phyloP scores from a whole-genome alignment of 1,140 invertebrate species.

The Latrodectus geometricus region DNA sequence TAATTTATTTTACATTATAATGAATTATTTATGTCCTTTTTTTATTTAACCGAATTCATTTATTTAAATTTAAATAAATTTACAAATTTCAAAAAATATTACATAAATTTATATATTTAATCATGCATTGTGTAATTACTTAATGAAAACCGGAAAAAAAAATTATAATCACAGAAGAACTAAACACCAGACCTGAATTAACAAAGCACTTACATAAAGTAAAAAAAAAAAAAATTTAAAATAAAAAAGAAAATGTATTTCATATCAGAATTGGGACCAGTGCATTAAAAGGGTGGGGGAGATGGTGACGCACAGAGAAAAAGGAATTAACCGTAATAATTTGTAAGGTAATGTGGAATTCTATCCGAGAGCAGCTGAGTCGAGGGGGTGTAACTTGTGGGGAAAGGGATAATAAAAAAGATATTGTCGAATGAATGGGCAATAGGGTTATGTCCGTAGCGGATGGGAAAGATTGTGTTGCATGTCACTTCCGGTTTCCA shows the following conservation, averaged over 20 bases:
- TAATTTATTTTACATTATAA: too few species aligned
- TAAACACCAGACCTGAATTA: neutral
- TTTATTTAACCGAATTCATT: too few species aligned
- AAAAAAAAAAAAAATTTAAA: too few species aligned
- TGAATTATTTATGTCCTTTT: too few species aligned
- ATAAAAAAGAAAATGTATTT: neutral
- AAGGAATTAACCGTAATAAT: slow-evolving; percentile 30
- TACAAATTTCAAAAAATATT: too few species aligned
- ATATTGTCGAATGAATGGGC: slow-evolving; percentile 54
- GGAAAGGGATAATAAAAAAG: slow-evolving; percentile 21
- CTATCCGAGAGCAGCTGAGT: slow-evolving; percentile 51
- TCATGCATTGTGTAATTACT: too few species aligned
- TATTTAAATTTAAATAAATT: too few species aligned
- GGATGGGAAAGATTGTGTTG: slow-evolving; percentile 48
- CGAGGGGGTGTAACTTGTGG: slow-evolving; percentile 7
- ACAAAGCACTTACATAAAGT: neutral
- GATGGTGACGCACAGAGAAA: neutral
- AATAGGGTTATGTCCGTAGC: slow-evolving; percentile 43
- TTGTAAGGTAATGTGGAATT: slow-evolving; percentile 54
- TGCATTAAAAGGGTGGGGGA: too few species aligned
- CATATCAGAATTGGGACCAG: neutral
- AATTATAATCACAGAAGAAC: neutral
- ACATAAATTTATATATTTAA: too few species aligned
- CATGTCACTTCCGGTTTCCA: slow-evolving; percentile 28
- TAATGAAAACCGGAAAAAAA: too few species aligned